Evolutionary conservation across 2,113 vertebrate species (phyloP).

Genomic region (Gambusia holbrooki): DNA sequence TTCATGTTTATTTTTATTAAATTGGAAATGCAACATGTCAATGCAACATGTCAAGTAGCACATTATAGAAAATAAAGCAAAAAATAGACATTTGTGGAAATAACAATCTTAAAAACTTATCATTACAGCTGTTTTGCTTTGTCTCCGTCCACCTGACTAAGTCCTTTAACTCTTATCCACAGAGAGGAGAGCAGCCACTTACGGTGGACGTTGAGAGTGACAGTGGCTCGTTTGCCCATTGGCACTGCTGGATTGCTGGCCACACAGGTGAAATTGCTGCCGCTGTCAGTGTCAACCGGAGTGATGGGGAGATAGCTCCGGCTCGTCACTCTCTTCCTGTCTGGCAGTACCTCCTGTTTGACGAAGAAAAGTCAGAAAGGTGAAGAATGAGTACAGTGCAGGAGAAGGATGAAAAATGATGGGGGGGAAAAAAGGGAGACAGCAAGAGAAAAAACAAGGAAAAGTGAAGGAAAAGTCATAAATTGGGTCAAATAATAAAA

Average conservation of each 20-base stretch:
- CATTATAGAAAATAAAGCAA: not conserved
- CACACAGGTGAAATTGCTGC: slow-evolving; percentile 87
- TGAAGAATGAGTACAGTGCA: not conserved
- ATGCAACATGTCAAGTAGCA: too few species aligned
- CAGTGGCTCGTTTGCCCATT: slow-evolving; percentile 84
- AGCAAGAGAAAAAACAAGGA: not conserved
- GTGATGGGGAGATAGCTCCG: slow-evolving; percentile 87
- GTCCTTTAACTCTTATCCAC: not conserved
- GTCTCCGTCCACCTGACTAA: not conserved
- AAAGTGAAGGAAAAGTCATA: not conserved
- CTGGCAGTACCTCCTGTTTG: slow-evolving; percentile 86
- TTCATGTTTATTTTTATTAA: too few species aligned
- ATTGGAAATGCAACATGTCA: too few species aligned
- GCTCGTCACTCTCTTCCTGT: slow-evolving; percentile 91
- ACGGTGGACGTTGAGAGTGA: slow-evolving; percentile 95
- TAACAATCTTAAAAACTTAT: not conserved
- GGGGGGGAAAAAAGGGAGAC: not conserved
- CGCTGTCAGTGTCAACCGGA: slow-evolving; percentile 88
- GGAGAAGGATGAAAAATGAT: slow-evolving; percentile 17
- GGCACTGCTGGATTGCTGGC: slow-evolving; percentile 89
- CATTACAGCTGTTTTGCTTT: too few species aligned
- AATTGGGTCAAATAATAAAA: not conserved
- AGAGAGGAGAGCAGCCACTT: slow-evolving; percentile 53
- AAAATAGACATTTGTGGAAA: not conserved
- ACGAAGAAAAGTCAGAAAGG: not conserved